Evolutionary conservation across 2,113 vertebrate genomes (phyloP).

Genomic region (Ptyas mucosa): DNA sequence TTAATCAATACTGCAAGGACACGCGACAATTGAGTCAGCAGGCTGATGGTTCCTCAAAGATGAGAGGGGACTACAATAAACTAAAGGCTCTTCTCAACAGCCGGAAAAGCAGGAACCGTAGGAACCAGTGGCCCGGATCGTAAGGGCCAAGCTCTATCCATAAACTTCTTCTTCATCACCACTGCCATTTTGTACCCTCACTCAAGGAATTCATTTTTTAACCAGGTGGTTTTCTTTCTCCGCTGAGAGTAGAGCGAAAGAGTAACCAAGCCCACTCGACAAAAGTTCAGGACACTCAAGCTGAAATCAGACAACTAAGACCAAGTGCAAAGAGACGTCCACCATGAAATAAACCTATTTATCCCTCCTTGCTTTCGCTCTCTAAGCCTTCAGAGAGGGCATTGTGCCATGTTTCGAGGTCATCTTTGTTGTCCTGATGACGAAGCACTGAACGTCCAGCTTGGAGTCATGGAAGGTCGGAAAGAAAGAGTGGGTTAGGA

Average conservation of each 20-base stretch:
- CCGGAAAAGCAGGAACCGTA: conserved; percentile 91
- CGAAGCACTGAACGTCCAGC: neutral
- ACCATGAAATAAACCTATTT: conserved; percentile 46
- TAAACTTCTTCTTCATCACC: conserved; percentile 28
- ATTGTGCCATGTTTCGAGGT: conserved; percentile 40
- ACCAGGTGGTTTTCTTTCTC: conserved; percentile 45
- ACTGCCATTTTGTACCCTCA: conserved; percentile 17
- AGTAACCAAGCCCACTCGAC: conserved; percentile 25
- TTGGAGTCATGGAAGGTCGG: neutral
- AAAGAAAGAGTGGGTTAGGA: conserved; percentile 43
- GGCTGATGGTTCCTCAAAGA: conserved; percentile 69
- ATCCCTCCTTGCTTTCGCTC: conserved; percentile 52
- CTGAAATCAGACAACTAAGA: conserved; percentile 37
- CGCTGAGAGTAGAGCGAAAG: conserved; percentile 47
- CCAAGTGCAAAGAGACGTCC: conserved; percentile 41
- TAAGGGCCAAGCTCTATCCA: conserved; percentile 61
- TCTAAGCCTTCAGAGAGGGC: conserved; percentile 47
- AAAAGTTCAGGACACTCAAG: conserved; percentile 50
- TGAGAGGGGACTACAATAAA: conserved; percentile 89
- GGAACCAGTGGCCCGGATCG: conserved; percentile 81
- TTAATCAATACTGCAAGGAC: conserved; percentile 94
- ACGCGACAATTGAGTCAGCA: conserved; percentile 78
- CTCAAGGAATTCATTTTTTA: conserved; percentile 42
- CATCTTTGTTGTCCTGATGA: conserved; percentile 48
- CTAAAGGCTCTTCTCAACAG: conserved; percentile 90